Evolutionary conservation across 2,888 invertebrate genomes (phyloP), one percentile per base, ranked within the genome.

Genomic region (Lasioglossum villosulum): DNA sequence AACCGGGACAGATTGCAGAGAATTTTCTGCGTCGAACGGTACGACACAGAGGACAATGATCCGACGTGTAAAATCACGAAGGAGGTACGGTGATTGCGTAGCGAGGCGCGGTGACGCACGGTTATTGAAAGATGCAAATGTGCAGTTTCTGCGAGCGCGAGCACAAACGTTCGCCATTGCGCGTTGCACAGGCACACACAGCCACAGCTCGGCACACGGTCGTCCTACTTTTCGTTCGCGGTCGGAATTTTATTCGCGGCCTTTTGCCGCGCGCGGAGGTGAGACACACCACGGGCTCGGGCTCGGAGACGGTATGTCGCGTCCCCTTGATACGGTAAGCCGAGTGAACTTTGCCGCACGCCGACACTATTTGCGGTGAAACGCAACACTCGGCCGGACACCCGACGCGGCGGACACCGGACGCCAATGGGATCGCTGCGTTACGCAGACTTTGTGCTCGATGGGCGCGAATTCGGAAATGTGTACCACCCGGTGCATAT

Each of bases 211-310:
- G 80, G 52, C 39, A 42, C 83, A 68, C 73, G 45, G 78, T 68
- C 77, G 89, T 87, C 90, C 88, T 83, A 89, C 90, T 89, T 89
- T 89, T 89, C 88, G 63, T 85, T 83, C 85, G 88, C 80, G 84
- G 88, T 86, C 86, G 86, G 82, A 86, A 88, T 88, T 88, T 88
- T 88, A 89, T 88, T 82, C 81, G 81, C 81, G 88, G 85, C 75
- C 84, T 84, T 82, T 82, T 75, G 80, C 68, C 63, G 63, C 12
- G 63, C 80, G 73, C 72, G 66, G 73, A 56, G 87, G 81, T 87
- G 78, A 80, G 78, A 82, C 45, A 34, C 45, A 66, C 63, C 63
- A 6, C 59, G 63, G 63, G 2, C 78, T 76, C 78, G 77, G 59
- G 27, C 34, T 37, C 68, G 68, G 78, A 80, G 89, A 86, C 86